Evolutionary conservation across 2,113 vertebrate genomes (phyloP).

Genomic region (Hyperoodon ampullatus): DNA sequence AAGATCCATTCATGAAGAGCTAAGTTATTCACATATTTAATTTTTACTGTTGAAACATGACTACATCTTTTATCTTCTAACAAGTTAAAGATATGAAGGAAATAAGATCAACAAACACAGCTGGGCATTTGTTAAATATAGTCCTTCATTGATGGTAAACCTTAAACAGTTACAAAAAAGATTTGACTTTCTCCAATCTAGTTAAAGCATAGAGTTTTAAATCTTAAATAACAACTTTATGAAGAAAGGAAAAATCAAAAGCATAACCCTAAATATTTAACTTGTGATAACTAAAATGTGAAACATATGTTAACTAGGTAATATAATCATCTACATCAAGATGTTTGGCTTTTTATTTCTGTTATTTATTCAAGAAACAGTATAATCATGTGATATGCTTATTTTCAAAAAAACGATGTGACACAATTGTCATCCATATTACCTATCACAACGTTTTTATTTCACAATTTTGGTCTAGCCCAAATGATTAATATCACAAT

Average conservation of each 20-base stretch:
- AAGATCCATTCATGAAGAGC: conserved; percentile 58
- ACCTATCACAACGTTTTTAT: not conserved
- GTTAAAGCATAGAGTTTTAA: conserved; percentile 47
- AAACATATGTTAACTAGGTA: not conserved
- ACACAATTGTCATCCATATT: not conserved
- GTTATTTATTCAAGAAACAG: not conserved
- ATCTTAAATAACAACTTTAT: not conserved
- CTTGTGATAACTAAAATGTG: conserved; percentile 29
- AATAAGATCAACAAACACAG: conserved; percentile 71
- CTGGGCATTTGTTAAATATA: conserved; percentile 75
- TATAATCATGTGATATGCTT: not conserved
- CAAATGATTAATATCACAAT: not conserved
- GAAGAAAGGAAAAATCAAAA: not conserved
- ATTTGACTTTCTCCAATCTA: conserved; percentile 55
- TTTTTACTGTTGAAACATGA: conserved; percentile 74
- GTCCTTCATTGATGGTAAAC: conserved; percentile 67
- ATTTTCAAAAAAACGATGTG: not conserved
- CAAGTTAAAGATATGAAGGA: conserved; percentile 68
- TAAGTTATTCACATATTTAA: conserved; percentile 80
- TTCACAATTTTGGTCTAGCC: not conserved
- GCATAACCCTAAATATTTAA: not conserved
- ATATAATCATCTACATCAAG: not conserved
- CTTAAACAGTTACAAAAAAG: conserved; percentile 73
- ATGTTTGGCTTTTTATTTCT: not conserved
- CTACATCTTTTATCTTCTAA: conserved; percentile 75